Percentiles rank a stretch among this genome's conserved stretches.
phyloP scores from a whole-genome alignment of 2,888 invertebrate species.

The Lepeophtheirus nordmannii region DNA sequence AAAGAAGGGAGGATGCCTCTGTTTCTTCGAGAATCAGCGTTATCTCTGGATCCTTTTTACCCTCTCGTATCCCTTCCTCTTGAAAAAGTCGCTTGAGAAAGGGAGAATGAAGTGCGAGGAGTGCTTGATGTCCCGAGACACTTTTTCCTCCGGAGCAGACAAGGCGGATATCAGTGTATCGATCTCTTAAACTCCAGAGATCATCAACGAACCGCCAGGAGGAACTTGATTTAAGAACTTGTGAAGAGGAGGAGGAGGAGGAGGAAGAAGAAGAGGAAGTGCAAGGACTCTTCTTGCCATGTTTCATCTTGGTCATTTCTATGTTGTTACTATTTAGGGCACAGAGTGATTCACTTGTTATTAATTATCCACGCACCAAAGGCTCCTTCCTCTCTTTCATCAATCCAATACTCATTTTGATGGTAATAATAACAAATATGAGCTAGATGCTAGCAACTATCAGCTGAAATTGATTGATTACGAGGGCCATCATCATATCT shows the following conservation, averaged over 20 bases:
- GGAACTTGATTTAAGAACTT: not conserved
- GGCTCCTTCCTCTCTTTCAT: too few species aligned
- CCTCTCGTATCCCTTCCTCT: constrained; percentile 1
- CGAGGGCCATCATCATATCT: too few species aligned
- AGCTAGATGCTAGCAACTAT: too few species aligned
- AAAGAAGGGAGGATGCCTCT: not conserved
- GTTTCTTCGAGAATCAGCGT: not conserved
- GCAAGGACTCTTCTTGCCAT: too few species aligned
- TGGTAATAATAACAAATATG: too few species aligned
- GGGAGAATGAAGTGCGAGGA: not conserved
- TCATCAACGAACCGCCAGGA: not conserved
- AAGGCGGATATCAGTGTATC: not conserved
- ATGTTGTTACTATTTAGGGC: too few species aligned
- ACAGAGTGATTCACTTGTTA: too few species aligned
- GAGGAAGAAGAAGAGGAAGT: not conserved
- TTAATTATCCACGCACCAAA: too few species aligned
- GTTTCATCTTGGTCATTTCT: too few species aligned
- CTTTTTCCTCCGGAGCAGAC: not conserved
- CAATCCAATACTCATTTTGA: too few species aligned
- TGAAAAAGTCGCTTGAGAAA: not conserved
- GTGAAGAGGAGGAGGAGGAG: not conserved
- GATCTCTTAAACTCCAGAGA: not conserved
- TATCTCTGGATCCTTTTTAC: not conserved
- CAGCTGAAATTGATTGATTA: too few species aligned
- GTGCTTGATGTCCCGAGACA: not conserved